These are phyloP conservation scores for Gastracanthus pulcherrimus DNA, from an alignment of 2,888 invertebrate species.

Conservation along the genomic window DNA sequence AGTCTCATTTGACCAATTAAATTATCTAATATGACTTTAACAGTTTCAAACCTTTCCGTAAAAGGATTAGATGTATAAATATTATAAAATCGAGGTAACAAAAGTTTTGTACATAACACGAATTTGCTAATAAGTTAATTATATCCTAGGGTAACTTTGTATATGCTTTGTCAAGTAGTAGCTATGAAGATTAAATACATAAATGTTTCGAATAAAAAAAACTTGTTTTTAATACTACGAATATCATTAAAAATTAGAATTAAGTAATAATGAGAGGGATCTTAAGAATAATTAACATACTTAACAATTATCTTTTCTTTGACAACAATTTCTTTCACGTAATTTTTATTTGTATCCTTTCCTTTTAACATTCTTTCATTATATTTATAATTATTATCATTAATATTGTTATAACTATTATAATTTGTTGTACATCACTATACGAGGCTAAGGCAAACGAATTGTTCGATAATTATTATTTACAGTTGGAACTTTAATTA, in stretches of 20 bases:
- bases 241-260: background rate
- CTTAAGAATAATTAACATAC: slow-evolving; percentile 1
- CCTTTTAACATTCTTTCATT: slow-evolving; percentile 51
- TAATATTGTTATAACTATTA: slow-evolving; percentile 49
- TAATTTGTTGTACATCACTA: slow-evolving; percentile 54
- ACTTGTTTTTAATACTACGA: slow-evolving; percentile 16
- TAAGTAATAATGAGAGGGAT: background rate
- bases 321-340: slow-evolving; percentile 48
- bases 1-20: slow-evolving; percentile 14
- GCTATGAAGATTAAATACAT: slow-evolving; percentile 43
- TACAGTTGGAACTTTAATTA: slow-evolving; percentile 55
- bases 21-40: background rate
- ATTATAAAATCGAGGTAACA: background rate
- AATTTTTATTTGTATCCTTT: slow-evolving; percentile 56
- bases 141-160: slow-evolving; percentile 47
- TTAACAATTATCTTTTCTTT: slow-evolving; percentile 16
- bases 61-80: slow-evolving; percentile 44
- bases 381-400: slow-evolving; percentile 55
- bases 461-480: slow-evolving; percentile 54
- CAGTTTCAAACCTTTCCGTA: slow-evolving; percentile 25
- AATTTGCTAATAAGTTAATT: slow-evolving; percentile 37
- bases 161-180: slow-evolving; percentile 54
- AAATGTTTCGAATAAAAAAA: slow-evolving; percentile 39
- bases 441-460: slow-evolving; percentile 55
- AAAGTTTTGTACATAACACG: slow-evolving; percentile 52